Evolutionary conservation across 2,113 vertebrate genomes (phyloP), one percentile per base, ranked within the genome.

Genomic region (Hemiscyllium ocellatum): DNA sequence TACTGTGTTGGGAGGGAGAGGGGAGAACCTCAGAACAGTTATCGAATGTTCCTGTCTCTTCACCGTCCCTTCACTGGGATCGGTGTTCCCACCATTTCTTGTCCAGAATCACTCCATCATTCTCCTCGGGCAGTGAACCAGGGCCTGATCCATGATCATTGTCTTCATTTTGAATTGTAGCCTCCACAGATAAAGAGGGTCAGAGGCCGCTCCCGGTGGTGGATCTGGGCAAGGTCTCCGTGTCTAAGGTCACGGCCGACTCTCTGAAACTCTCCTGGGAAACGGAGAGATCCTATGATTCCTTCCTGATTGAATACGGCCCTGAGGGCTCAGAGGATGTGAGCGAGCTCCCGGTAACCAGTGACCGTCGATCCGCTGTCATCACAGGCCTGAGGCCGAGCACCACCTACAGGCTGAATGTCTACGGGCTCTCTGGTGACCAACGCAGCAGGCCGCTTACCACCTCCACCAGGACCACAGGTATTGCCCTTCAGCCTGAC

Each of bases 391-490:
- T 76, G 72, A 76, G 29, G 26, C 72, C 72, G 33, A 76, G 6
- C 26, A 76, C 29, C 72, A 12, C 6, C 10, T 97, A 98, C 85
- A 97, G 96, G 37, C 97, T 97, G 85, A 96, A 97, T 96, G 96
- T 97, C 0, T 97, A 97, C 0, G 97, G 98, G 0, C 10, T 97
- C 20, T 86, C 0, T 0, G 72, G 96, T 0, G 15, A 96, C 20
- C 97, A 97, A n/a, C 96, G 95, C 0, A 56, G 96, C 17, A 96
- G 97, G 2, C 96, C 96, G 0, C 0, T 97, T 76, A 96, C 97
- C 1, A 96, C 86, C 0, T 96, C 97, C 0, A 96, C 96, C 0
- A 0, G 96, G 33, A 97, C 97, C 7, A 12, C 72, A 76, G 72
- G 72, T 76, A 76, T 8, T 33, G 33, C 72, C 72, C 29, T 29